These are phyloP conservation scores for Sacculina carcini DNA, from an alignment of 2,888 invertebrate species.

Conservation along the genomic window DNA sequence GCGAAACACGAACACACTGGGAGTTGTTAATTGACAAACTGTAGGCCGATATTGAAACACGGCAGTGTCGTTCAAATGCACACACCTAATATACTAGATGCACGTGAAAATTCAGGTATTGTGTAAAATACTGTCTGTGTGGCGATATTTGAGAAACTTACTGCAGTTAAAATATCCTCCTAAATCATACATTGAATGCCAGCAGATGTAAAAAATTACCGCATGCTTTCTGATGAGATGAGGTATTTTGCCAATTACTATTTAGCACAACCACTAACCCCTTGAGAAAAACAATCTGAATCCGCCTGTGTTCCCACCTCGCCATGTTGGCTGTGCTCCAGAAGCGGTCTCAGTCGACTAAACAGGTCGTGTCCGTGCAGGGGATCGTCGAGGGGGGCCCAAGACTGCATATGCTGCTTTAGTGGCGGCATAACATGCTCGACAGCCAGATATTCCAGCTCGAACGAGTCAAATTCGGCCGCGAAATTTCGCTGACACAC, in stretches of 20 bases:
- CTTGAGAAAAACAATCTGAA: too few species aligned
- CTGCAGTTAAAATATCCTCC: too few species aligned
- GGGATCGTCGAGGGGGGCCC: conserved; percentile 42
- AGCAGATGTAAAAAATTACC: too few species aligned
- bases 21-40: conserved; percentile 43
- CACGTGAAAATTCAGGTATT: too few species aligned
- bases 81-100: conserved; percentile 23
- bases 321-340: conserved; percentile 17
- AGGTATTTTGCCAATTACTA: too few species aligned
- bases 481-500: too few species aligned
- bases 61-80: conserved; percentile 9
- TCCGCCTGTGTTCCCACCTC: conserved; percentile 28
- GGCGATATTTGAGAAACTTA: too few species aligned
- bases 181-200: too few species aligned
- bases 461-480: neutral
- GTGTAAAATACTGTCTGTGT: too few species aligned
- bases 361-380: conserved; percentile 21
- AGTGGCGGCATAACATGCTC: conserved; percentile 59
- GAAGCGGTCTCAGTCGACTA: conserved; percentile 21
- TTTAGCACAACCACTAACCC: too few species aligned
- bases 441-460: conserved; percentile 36
- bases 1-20: too few species aligned
- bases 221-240: too few species aligned
- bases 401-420: conserved; percentile 40
- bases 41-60: neutral